Base-by-base conservation (phyloP, 2,888 invertebrate species). In the Falcaria lacertinaria region DNA sequence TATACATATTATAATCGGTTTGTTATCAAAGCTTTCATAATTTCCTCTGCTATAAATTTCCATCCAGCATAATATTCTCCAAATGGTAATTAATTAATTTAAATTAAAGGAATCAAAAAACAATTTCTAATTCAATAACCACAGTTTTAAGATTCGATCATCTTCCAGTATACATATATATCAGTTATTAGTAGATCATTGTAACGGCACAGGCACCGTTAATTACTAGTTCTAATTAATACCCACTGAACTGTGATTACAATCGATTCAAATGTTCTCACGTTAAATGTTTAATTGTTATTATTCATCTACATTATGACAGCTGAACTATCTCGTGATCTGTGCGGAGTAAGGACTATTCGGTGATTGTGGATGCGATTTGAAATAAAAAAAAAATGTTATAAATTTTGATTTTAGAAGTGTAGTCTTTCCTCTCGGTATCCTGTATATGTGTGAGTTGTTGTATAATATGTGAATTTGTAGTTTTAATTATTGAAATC, bases 251-350 rank as follows among this genome's bases (percentile, higher is more conserved):
- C 62, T 75, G 58, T 74, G 52, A 79, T 82, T 80, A 80, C 44
- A 76, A 69, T 70, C 72, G 69, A 76, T 73, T 62, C 57, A 57
- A 69, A 68, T 63, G 66, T 78, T 83, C 76, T 70, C 74, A 75
- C 69, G 75, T 75, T 80, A 75, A 74, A 64, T 61, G 63, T 64
- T 50, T 73, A 69, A 70, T 70, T 67, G 69, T 67, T 63, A 57
- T 76, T 69, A 82, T 83, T 80, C 80, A 80, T 81, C 78, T 76
- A 78, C 60, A 77, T 83, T 78, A 60, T 73, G 81, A 81, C 75
- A 68, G 60, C 60, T 60, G 56, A 62, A 62, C 54, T 64, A 49
- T 54, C 57, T 50, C 44, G 51, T 59, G 63, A 61, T 51, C 54
- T 57, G 48, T 41, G 51, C 52, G 46, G 17, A 13, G 16, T 35